Conservation (phyloP, 2,888 invertebrate species). For the Rhorus exstirpatorius region DNA sequence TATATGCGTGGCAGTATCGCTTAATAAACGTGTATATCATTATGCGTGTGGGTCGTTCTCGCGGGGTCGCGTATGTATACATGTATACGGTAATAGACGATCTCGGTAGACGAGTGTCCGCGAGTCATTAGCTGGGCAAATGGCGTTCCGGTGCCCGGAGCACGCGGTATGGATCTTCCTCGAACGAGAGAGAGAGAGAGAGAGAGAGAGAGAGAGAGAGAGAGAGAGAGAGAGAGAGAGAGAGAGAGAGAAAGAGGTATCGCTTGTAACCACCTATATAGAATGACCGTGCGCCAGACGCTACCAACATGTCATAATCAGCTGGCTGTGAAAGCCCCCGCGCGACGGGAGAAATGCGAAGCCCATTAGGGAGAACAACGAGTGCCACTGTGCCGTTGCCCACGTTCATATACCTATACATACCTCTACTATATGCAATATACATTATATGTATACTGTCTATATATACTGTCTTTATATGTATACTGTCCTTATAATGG, state of each 20-base stretch:
- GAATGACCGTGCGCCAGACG: slow-evolving; percentile 76
- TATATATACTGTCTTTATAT: neutral
- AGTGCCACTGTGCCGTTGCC: slow-evolving; percentile 75
- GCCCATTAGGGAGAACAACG: slow-evolving; percentile 85
- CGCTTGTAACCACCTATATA: slow-evolving; percentile 38
- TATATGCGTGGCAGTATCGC: slow-evolving; percentile 44
- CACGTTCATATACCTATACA: slow-evolving; percentile 62
- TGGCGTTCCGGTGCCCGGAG: slow-evolving; percentile 84
- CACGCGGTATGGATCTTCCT: slow-evolving; percentile 79
- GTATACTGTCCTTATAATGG: neutral
- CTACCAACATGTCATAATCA: slow-evolving; percentile 85
- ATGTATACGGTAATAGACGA: slow-evolving; percentile 29
- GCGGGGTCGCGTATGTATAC: slow-evolving; percentile 25
- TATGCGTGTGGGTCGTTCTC: slow-evolving; percentile 50
- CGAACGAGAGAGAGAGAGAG: slow-evolving; percentile 23
- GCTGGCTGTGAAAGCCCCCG: slow-evolving; percentile 84
- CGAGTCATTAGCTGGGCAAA: slow-evolving; percentile 85
- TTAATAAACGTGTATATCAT: slow-evolving; percentile 42
- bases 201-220: slow-evolving; percentile 2
- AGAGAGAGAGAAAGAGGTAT: slow-evolving; percentile 33
- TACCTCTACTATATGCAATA: slow-evolving; percentile 27
- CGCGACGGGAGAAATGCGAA: slow-evolving; percentile 80
- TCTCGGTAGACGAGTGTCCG: slow-evolving; percentile 79
- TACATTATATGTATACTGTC: slow-evolving; percentile 20
- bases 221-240: slow-evolving; percentile 5